Evolutionary conservation across 2,888 invertebrate genomes (phyloP), one percentile per base, ranked within the genome.

Genomic region (Rhorus exstirpatorius): DNA sequence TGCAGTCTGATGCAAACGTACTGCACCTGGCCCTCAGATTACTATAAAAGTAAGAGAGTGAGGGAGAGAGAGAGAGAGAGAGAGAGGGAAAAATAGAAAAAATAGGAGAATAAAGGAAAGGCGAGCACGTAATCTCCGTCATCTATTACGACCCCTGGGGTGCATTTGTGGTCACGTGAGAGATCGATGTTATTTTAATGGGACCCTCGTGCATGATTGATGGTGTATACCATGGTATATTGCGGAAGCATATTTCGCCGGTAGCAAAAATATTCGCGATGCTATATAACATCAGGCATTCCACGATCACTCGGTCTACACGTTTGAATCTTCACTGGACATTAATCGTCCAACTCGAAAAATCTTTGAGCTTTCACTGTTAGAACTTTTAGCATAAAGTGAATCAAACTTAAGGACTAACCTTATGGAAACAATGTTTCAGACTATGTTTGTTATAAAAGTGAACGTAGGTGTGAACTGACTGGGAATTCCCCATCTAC

Each of bases 1-100:
- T 60, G 71, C 60, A 60, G 46, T 85, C 86, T 84, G 86, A 86
- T 87, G 87, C 87, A 72, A 58, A 63, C 53, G 26, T 60, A 24
- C 12, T 31, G 55, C 74, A 53, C 63, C 60, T 70, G 81, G 46
- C 12, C 44, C 24, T 14, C 61, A 46, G 82, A 77, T 60, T 71
- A 83, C 81, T 83, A 77, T 78, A 21, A 53, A 55, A 41, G 19
- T 38, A 55, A 41, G 19, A 26, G 31, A 58, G 58, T 10, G 17
- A 44, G 49, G 49, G 65, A 60, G n/a, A 38, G 24, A 58, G 17
- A 49, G 31, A 26, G 31, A 38, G 31, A 67, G 49, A 19, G 17
- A 46, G 41, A 60, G 60, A 61, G 10, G 38, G 17, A 58, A 10
- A 72, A 17, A 44, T 21, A n/a, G 53, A 53, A 44, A 60, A 53